Percentiles rank a stretch among this genome's conserved stretches.
phyloP scores from a whole-genome alignment of 2,888 invertebrate species.

The Osmoderma eremita region DNA sequence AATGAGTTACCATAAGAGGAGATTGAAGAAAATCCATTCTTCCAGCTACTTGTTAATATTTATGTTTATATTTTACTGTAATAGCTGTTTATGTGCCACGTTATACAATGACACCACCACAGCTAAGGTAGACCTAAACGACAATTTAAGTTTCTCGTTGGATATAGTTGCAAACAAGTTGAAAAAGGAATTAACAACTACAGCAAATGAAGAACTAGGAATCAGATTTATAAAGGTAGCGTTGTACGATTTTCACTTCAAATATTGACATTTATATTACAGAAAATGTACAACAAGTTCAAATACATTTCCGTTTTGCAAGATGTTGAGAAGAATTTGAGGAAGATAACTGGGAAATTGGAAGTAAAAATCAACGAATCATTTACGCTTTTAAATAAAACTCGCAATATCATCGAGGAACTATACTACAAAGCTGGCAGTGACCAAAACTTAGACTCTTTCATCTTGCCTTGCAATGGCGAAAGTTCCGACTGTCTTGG shows the following conservation, averaged over 20 bases:
- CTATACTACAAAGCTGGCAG: constrained; percentile 47
- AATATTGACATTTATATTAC: constrained; percentile 34
- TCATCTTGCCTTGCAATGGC: constrained; percentile 50
- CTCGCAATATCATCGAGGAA: constrained; percentile 55
- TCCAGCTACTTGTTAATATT: constrained; percentile 34
- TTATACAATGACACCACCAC: constrained; percentile 45
- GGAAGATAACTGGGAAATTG: constrained; percentile 56
- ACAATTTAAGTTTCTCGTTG: constrained; percentile 50
- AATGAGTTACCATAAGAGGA: constrained; percentile 41
- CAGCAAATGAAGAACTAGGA: constrained; percentile 59
- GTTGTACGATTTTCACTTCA: neutral
- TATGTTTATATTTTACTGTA: constrained; percentile 27
- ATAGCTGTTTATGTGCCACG: constrained; percentile 34
- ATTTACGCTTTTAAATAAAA: constrained; percentile 56
- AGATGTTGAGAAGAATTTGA: constrained; percentile 55
- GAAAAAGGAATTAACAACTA: constrained; percentile 53
- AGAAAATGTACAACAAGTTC: constrained; percentile 60
- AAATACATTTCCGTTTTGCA: constrained; percentile 55
- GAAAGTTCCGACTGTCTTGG: constrained; percentile 44
- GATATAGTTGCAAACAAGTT: constrained; percentile 52
- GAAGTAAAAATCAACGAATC: constrained; percentile 57
- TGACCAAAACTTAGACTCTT: constrained; percentile 46
- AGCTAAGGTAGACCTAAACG: constrained; percentile 47
- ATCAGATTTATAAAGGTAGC: constrained; percentile 58
- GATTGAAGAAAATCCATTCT: constrained; percentile 38